phyloP scores from a whole-genome alignment of 2,888 invertebrate species.

The Cheilosia variabilis region DNA sequence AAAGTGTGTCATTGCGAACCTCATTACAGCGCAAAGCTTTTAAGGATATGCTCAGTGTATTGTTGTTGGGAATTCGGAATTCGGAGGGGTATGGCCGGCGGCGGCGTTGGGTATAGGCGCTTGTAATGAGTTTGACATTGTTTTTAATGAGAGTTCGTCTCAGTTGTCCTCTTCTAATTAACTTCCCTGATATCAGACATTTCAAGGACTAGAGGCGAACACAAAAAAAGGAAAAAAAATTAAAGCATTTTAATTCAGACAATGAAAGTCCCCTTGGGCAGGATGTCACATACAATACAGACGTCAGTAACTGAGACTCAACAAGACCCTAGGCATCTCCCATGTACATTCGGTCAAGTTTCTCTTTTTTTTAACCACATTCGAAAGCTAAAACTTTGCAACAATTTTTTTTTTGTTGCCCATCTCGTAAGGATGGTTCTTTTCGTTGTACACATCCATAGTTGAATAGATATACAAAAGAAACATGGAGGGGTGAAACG shows the following conservation, averaged over 20 bases:
- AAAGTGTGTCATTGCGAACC: slow-evolving; percentile 49
- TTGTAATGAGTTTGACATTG: slow-evolving; percentile 62
- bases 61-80: background rate
- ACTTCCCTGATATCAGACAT: slow-evolving; percentile 49
- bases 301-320: slow-evolving; percentile 16
- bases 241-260: slow-evolving; percentile 2
- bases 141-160: slow-evolving; percentile 63
- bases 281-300: slow-evolving; percentile 25
- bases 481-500: too few relatives aligned
- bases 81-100: slow-evolving; percentile 1
- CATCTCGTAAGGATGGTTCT: background rate
- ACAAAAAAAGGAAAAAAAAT: background rate
- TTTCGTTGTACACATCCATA: background rate
- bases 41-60: slow-evolving; percentile 31
- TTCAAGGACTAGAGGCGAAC: slow-evolving; percentile 10
- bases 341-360: slow-evolving; percentile 21
- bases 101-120: slow-evolving; percentile 12
- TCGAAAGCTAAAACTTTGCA: slow-evolving; percentile 19
- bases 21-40: slow-evolving; percentile 62
- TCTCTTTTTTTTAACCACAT: slow-evolving; percentile 22
- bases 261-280: slow-evolving; percentile 18
- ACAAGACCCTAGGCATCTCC: slow-evolving; percentile 8
- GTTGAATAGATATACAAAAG: too few relatives aligned
- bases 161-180: slow-evolving; percentile 62
- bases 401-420: slow-evolving; percentile 24